A percentile compares a stretch with the other conserved stretches of the same genome.
Conservation (phyloP, 2,113 vertebrate genomes). For the Semnornis frantzii region DNA sequence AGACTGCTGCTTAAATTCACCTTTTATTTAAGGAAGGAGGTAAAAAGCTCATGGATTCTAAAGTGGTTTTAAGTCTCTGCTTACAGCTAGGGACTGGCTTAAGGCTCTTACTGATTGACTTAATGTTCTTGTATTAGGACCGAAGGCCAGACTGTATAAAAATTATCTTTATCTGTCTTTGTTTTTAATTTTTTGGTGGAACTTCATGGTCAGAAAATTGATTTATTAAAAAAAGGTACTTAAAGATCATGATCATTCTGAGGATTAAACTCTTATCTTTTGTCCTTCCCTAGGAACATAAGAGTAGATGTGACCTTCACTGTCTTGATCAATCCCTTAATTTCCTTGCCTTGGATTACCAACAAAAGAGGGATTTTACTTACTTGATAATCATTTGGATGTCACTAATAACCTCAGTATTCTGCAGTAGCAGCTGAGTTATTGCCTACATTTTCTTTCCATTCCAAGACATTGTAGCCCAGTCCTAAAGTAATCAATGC, state of each 20-base stretch:
- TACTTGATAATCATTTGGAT: not conserved
- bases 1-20: not conserved
- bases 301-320: not conserved
- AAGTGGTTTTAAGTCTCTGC: not conserved
- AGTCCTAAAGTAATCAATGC: not conserved
- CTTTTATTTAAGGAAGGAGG: fast-evolving
- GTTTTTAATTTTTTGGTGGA: not conserved
- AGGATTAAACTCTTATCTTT: not conserved
- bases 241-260: not conserved
- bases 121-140: not conserved
- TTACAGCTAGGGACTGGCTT: not conserved
- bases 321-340: not conserved
- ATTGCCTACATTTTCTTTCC: not conserved
- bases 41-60: not conserved
- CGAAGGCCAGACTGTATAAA: not conserved
- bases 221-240: not conserved
- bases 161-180: not conserved
- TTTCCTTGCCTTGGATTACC: not conserved
- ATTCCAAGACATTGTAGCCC: not conserved
- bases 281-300: not conserved
- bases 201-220: not conserved
- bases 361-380: not conserved
- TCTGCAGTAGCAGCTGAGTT: not conserved
- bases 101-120: not conserved
- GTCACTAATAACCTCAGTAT: not conserved